These are phyloP conservation scores for Drosophila melanocephala DNA, from an alignment of 2,888 invertebrate species.

Conservation along the genomic window DNA sequence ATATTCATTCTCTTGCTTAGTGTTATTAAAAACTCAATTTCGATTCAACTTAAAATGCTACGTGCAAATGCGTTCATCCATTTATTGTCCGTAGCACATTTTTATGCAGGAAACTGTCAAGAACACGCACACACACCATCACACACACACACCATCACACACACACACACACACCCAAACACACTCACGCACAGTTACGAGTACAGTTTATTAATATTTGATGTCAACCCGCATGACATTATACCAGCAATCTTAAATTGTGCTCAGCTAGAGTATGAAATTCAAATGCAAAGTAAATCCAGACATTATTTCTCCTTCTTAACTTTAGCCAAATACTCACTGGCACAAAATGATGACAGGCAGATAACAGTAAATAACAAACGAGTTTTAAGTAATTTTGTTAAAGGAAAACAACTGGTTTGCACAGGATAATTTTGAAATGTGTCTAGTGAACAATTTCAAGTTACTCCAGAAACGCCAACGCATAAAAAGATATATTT, in stretches of 20 bases:
- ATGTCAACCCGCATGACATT: slow-evolving; percentile 24
- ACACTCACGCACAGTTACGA: not conserved
- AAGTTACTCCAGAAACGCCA: not conserved
- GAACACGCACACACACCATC: slow-evolving; percentile 17
- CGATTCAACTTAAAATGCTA: slow-evolving; percentile 46
- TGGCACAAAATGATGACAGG: not conserved
- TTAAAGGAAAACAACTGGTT: not conserved
- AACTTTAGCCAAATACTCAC: no score
- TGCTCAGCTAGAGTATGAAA: not conserved
- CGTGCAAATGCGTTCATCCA: slow-evolving; percentile 51
- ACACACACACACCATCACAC: not conserved
- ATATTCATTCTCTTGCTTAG: slow-evolving; percentile 19
- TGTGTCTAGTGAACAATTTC: not conserved
- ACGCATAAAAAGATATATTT: not conserved
- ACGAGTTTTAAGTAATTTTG: not conserved
- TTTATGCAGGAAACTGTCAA: slow-evolving; percentile 38
- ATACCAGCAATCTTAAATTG: slow-evolving; percentile 6
- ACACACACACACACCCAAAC: not conserved
- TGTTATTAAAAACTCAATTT: slow-evolving; percentile 39
- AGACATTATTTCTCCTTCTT: not conserved
- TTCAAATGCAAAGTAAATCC: slow-evolving; percentile 25
- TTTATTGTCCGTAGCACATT: slow-evolving; percentile 38
- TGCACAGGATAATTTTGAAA: not conserved
- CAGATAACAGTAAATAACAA: not conserved
- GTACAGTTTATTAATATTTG: slow-evolving; percentile 44